These are phyloP conservation scores for Henricia sp. DNA, from an alignment of 53 echinoderm and acorn worm genomes.

Conservation along the genomic window DNA sequence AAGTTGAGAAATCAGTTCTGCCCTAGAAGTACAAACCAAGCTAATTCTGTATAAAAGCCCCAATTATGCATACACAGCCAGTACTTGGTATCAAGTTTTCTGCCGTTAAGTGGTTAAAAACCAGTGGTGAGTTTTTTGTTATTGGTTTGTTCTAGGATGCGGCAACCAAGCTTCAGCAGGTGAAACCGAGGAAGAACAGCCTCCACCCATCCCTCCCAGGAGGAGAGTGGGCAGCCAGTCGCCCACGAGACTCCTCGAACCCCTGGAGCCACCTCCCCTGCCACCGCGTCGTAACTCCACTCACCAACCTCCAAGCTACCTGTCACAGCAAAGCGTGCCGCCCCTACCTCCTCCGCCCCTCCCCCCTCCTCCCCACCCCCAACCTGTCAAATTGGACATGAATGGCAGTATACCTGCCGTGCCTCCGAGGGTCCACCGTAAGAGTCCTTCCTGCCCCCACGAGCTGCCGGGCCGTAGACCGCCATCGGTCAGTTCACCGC, in stretches of 20 bases:
- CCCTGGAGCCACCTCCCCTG: constrained; percentile 72
- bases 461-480: constrained; percentile 31
- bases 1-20: too few species aligned
- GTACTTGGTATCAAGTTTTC: too few species aligned
- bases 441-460: constrained; percentile 50
- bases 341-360: constrained; percentile 22
- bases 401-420: constrained; percentile 56
- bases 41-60: too few species aligned
- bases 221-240: constrained; percentile 61
- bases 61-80: too few species aligned
- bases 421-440: constrained; percentile 37
- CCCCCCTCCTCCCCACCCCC: background rate
- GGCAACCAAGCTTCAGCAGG: constrained; percentile 53
- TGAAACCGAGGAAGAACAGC: constrained; percentile 61
- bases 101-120: too few species aligned
- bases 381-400: background rate
- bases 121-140: too few species aligned
- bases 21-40: too few species aligned
- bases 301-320: constrained; percentile 40
- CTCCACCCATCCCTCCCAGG: constrained; percentile 77
- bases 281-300: constrained; percentile 76
- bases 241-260: constrained; percentile 41
- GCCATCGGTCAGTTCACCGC: constrained; percentile 24
- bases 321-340: constrained; percentile 40
- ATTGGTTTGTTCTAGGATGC: too few species aligned